Evolutionary conservation across 2,797 vertebrate genomes (phyloP), one percentile per base, ranked within the genome.

Genomic region (Agapornis canus): DNA sequence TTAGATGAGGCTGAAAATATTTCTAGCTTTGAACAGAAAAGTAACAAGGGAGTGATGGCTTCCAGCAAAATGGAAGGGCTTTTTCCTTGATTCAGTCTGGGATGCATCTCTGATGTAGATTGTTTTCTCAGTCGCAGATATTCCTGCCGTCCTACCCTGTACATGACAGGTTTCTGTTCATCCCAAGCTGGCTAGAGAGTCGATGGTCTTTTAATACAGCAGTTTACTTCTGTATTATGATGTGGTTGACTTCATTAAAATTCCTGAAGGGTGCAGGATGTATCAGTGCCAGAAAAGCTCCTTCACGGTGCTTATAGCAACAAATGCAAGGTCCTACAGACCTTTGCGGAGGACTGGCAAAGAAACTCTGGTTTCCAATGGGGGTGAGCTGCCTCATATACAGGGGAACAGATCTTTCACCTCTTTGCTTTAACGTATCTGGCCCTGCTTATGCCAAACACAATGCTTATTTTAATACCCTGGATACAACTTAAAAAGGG

Each of bases 241-340:
- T 57, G 17, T 3, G 2, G 83, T 57, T 87, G 87, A 85, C 86
- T 91, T 94, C 79, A 95, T 96, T 92, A 92, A 93, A 85, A 94
- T 92, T 96, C 89, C 86, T 72, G 82, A 91, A 78, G 69, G 70
- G 78, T 0, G 0, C 39, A 85, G 39, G 78, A 92, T 71, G n/a
- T 80, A 79, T 81, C 86, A 92, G 71, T 57, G 78, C 65, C 81
- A 92, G 78, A 82, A 91, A 90, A 87, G 68, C 22, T 92, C 75
- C 88, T 94, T 89, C 86, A 54, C 25, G 5, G 29, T 21, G 52
- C 39, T 85, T 54, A 57, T 35, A 85, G 75, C 64, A 93, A 93
- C 40, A 80, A 85, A 94, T 65, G 20, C 68, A 17, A 65, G 19
- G 72, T 94, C 90, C 69, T 89, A 54, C 39, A n/a, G n/a, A n/a